These are phyloP conservation scores for Dipodomys merriami DNA, from an alignment of 2,113 vertebrate species.

Conservation along the genomic window DNA sequence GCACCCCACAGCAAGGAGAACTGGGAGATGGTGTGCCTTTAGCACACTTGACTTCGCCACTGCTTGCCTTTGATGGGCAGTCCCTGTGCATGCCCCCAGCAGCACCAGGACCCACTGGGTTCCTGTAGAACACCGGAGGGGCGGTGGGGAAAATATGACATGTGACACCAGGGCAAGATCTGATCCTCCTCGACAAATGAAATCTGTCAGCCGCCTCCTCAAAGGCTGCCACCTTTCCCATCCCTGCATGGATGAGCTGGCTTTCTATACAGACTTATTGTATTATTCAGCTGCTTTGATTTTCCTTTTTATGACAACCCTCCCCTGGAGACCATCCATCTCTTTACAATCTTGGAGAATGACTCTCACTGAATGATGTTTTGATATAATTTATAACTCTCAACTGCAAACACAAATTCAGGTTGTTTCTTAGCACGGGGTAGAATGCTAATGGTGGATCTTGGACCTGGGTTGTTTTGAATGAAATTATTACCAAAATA, in stretches of 20 bases:
- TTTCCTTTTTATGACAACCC: constrained; percentile 90
- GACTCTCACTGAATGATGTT: constrained; percentile 85
- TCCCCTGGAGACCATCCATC: constrained; percentile 89
- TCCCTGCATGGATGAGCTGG: constrained; percentile 86
- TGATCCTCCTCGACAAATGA: constrained; percentile 88
- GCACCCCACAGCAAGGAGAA: not conserved
- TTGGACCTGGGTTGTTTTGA: constrained; percentile 37
- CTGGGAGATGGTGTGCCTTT: constrained; percentile 28
- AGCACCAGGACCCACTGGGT: constrained; percentile 81
- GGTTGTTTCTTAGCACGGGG: constrained; percentile 74
- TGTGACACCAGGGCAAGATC: constrained; percentile 84
- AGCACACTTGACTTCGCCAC: constrained; percentile 72
- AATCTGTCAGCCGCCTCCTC: constrained; percentile 88
- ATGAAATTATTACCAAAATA: constrained; percentile 23
- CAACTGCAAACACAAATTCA: constrained; percentile 81
- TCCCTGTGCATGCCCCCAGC: constrained; percentile 78
- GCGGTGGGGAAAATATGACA: constrained; percentile 81
- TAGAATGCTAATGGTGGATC: constrained; percentile 77
- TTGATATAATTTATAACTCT: constrained; percentile 85
- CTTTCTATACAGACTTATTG: constrained; percentile 86
- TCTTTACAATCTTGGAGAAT: constrained; percentile 84
- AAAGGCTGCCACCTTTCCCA: constrained; percentile 86
- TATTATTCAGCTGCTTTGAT: constrained; percentile 89
- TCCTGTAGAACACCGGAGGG: constrained; percentile 78
- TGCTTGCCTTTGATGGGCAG: constrained; percentile 77